A percentile compares a stretch with the other conserved stretches of the same genome.
phyloP scores from a whole-genome alignment of 1,140 invertebrate genomes.

The Eufriesea mexicana region DNA sequence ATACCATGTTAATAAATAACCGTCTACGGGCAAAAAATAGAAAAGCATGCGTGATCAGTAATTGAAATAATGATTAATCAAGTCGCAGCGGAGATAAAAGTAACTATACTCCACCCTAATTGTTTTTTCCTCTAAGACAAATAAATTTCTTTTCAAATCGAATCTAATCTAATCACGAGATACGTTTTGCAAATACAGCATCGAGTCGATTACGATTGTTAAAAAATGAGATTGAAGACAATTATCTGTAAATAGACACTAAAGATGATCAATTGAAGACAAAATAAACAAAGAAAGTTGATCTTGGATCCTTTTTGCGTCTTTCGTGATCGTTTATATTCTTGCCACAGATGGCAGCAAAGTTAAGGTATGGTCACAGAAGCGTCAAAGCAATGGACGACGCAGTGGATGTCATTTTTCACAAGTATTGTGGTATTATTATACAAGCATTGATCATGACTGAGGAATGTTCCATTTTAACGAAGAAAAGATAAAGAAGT shows the following conservation, averaged over 20 bases:
- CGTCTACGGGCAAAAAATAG: neutral
- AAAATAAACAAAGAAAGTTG: neutral
- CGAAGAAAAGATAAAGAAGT: no score
- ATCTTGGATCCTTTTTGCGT: neutral
- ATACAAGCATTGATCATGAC: no score
- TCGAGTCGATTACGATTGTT: neutral
- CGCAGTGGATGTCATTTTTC: neutral
- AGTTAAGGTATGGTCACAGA: no score
- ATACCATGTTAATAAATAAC: conserved; percentile 2
- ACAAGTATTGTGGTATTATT: no score
- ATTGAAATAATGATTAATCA: conserved; percentile 12
- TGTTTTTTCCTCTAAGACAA: neutral
- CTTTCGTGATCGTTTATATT: no score
- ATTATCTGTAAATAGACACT: neutral
- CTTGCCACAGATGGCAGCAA: no score
- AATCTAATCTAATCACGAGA: conserved; percentile 43
- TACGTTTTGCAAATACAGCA: neutral
- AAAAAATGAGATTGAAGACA: neutral
- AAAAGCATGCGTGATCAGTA: neutral
- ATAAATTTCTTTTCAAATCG: conserved; percentile 25
- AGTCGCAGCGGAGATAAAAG: neutral
- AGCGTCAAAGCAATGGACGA: neutral
- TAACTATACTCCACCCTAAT: neutral
- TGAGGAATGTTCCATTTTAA: no score
- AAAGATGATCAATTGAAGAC: neutral